Conservation (phyloP, 2,113 vertebrate genomes). For the Cyphomyrus plagiostoma region DNA sequence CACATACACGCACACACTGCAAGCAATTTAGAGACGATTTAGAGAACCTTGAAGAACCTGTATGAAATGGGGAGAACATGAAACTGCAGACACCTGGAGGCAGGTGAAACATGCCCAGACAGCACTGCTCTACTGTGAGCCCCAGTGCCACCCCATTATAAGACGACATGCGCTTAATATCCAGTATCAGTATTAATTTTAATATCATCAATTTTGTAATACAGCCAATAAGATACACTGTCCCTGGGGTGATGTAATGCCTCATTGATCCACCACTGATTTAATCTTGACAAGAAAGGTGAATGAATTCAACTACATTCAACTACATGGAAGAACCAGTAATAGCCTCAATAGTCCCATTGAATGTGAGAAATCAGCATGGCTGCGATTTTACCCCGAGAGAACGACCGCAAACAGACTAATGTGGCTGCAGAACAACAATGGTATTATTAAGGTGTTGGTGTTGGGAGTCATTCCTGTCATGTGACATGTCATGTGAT, state of each 20-base stretch:
- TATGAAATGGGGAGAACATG: neutral
- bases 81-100: neutral
- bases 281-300: neutral
- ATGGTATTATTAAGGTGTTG: neutral
- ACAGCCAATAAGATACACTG: neutral
- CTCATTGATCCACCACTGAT: neutral
- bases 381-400: neutral
- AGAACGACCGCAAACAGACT: neutral
- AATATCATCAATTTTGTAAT: neutral
- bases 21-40: neutral
- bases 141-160: neutral
- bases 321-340: neutral
- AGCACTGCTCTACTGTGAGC: neutral
- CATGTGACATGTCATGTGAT: neutral
- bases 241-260: neutral
- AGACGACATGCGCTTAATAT: neutral
- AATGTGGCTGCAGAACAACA: neutral
- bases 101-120: neutral
- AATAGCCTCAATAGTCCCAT: neutral
- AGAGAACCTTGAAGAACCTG: neutral
- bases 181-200: neutral
- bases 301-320: no score
- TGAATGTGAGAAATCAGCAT: neutral
- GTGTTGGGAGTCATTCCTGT: slow-evolving; percentile 1
- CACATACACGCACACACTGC: neutral